Conservation (phyloP, 2,888 invertebrate species). For the Drosophila gaucha region DNA sequence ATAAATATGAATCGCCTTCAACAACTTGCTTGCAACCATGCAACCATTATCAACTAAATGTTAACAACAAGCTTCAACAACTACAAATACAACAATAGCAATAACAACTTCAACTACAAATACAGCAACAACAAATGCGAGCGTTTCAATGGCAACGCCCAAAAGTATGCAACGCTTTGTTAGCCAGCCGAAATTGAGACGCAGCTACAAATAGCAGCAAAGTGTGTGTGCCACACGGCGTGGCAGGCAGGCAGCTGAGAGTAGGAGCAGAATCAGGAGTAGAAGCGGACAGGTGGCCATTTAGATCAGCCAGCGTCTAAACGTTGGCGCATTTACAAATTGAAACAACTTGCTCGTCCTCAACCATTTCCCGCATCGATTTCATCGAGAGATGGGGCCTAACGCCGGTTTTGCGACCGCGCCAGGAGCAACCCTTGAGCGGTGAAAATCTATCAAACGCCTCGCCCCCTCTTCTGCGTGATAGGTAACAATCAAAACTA, state of each 20-base stretch:
- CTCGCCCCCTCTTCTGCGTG: slow-evolving; percentile 85
- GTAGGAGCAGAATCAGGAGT: slow-evolving; percentile 11
- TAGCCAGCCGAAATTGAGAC: slow-evolving; percentile 31
- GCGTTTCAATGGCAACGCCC: slow-evolving; percentile 58
- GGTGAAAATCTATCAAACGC: slow-evolving; percentile 85
- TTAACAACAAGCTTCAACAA: slow-evolving; percentile 16
- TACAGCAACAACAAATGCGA: slow-evolving; percentile 17
- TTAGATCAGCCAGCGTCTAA: slow-evolving; percentile 44
- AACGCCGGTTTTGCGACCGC: slow-evolving; percentile 98
- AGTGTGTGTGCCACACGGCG: slow-evolving; percentile 49
- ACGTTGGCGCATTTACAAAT: slow-evolving; percentile 82
- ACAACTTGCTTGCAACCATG: slow-evolving; percentile 22
- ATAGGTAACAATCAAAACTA: slow-evolving; percentile 81
- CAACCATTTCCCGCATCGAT: slow-evolving; percentile 97
- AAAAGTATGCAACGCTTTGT: slow-evolving; percentile 58
- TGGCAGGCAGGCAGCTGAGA: slow-evolving; percentile 28
- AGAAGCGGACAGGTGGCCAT: too few relatives aligned
- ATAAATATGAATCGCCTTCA: slow-evolving; percentile 16
- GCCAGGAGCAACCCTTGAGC: slow-evolving; percentile 95
- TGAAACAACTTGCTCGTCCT: slow-evolving; percentile 83
- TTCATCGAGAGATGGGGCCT: slow-evolving; percentile 99
- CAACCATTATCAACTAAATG: slow-evolving; percentile 51
- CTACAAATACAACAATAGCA: neutral
- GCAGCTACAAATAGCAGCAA: slow-evolving; percentile 44
- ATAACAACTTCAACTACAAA: neutral